Evolutionary conservation across 2,888 invertebrate genomes (phyloP).

Genomic region (Orthonychiurus folsomi): DNA sequence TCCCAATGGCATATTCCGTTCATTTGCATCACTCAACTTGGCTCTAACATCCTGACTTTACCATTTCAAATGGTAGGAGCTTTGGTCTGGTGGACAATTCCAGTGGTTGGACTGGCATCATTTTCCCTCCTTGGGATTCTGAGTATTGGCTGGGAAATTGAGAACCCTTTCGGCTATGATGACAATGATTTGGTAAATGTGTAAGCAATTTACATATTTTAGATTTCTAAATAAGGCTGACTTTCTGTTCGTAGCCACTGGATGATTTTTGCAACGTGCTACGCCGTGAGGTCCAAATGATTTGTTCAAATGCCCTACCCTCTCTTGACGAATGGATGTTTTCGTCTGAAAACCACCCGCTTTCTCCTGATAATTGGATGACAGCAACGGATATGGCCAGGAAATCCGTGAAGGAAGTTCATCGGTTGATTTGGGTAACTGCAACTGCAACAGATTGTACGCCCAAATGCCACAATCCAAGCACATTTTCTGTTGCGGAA

Average conservation of each 20-base stretch:
- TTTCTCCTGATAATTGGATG: neutral
- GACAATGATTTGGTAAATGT: slow-evolving; percentile 11
- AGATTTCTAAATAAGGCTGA: neutral
- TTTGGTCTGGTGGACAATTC: slow-evolving; percentile 29
- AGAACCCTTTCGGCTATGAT: slow-evolving; percentile 11
- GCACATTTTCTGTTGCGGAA: neutral
- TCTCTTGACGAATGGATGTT: slow-evolving; percentile 11
- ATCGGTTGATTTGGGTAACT: slow-evolving; percentile 3
- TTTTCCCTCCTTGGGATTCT: slow-evolving; percentile 32
- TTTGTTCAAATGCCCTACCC: slow-evolving; percentile 5
- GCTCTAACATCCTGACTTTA: slow-evolving; percentile 29
- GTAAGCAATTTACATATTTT: neutral
- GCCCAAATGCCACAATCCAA: too few species aligned
- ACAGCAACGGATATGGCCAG: slow-evolving; percentile 1
- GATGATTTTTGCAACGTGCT: slow-evolving; percentile 12
- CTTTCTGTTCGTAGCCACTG: slow-evolving; percentile 8
- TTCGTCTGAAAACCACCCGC: slow-evolving; percentile 5
- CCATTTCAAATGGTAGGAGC: slow-evolving; percentile 30
- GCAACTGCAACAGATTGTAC: neutral
- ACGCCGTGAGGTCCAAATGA: slow-evolving; percentile 3
- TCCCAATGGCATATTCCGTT: slow-evolving; percentile 36
- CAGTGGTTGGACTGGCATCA: slow-evolving; percentile 28
- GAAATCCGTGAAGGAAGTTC: slow-evolving; percentile 5
- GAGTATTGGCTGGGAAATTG: slow-evolving; percentile 15
- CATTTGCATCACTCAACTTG: slow-evolving; percentile 18